A percentile compares a stretch with the other conserved stretches of the same genome.
Conservation (phyloP, 1,140 invertebrate species). For the Chironomus striatipennis region DNA sequence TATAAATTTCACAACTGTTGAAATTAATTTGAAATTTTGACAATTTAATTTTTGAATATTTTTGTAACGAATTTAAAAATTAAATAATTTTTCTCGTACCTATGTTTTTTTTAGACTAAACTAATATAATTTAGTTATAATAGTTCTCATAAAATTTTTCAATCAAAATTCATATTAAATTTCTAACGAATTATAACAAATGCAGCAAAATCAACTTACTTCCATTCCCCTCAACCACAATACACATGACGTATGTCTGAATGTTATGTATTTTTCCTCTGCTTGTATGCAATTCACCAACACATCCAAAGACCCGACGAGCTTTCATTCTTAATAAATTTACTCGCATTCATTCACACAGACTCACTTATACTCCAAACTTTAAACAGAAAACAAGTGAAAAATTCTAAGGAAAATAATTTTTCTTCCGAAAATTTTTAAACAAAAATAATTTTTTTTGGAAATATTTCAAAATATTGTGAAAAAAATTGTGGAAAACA, state of each 20-base stretch:
- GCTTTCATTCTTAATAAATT: not conserved
- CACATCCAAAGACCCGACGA: not conserved
- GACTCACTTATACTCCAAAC: conserved; percentile 12
- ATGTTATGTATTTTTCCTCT: not conserved
- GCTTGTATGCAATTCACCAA: no score
- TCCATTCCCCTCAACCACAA: not conserved
- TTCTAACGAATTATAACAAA: no score
- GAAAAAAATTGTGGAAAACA: not conserved
- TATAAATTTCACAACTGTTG: no score
- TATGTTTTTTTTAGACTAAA: no score
- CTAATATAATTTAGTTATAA: no score
- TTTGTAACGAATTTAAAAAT: no score
- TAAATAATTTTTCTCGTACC: no score
- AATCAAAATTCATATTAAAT: no score
- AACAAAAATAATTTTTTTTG: no score
- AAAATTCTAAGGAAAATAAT: not conserved
- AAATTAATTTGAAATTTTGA: no score
- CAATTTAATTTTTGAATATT: no score
- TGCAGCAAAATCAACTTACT: not conserved
- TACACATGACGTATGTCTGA: not conserved
- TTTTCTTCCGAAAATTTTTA: not conserved
- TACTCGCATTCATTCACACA: not conserved
- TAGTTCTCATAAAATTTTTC: no score
- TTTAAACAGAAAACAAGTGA: not conserved
- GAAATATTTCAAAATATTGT: not conserved